Evolutionary conservation across 2,113 vertebrate species (phyloP).

Genomic region (Rhinopomastus cyanomelas): DNA sequence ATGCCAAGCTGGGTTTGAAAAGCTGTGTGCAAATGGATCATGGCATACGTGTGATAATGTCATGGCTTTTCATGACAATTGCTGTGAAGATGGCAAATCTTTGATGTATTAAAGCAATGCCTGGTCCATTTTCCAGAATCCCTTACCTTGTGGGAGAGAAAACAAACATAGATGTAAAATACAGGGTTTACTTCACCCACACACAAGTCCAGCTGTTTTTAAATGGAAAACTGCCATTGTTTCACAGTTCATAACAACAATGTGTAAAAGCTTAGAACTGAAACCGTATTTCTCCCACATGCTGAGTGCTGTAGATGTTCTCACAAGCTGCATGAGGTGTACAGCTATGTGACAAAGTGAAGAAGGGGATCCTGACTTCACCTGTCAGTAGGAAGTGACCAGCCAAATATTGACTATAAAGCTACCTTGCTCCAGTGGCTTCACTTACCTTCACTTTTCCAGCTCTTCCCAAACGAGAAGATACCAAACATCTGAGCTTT

Average conservation of each 20-base stretch:
- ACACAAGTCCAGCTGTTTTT: neutral
- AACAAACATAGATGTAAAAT: neutral
- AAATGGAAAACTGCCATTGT: neutral
- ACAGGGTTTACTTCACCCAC: neutral
- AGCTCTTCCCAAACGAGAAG: neutral
- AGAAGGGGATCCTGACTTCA: neutral
- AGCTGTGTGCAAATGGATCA: neutral
- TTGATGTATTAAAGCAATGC: neutral
- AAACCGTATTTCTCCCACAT: neutral
- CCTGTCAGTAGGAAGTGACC: neutral
- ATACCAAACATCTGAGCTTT: neutral
- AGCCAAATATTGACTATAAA: neutral
- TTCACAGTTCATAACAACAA: conserved; percentile 40
- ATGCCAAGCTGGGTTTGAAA: conserved; percentile 5
- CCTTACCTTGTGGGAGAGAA: conserved; percentile 11
- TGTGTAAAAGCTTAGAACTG: neutral
- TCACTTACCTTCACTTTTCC: neutral
- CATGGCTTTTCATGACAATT: neutral
- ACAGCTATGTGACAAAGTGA: neutral
- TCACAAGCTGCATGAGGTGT: neutral
- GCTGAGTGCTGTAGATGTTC: neutral
- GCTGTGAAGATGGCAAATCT: neutral
- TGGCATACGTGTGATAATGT: neutral
- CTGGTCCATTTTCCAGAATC: neutral
- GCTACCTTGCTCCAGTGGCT: neutral